Base-by-base conservation (phyloP, 1,140 invertebrate species). In the Drosophila novamexicana region DNA sequence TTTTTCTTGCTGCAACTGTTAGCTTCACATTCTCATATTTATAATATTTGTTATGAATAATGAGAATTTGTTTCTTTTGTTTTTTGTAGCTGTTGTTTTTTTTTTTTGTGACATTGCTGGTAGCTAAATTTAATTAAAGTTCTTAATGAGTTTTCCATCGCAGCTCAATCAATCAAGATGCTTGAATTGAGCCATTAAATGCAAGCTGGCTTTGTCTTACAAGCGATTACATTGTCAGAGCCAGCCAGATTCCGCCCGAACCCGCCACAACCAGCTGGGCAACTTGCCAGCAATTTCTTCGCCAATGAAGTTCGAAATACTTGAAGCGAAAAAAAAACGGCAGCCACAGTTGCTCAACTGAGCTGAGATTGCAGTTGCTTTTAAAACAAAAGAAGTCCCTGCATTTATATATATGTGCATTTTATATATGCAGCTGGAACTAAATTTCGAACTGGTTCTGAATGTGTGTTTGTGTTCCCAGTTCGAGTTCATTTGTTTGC, bases 91-190 rank as follows among this genome's bases (percentile, higher is more conserved):
- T 68, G 22, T 16, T 50, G 49, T 70, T 62, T 50, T 22, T 70
- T 62, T 50, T 22, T 53, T 40, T 54, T 34, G 62, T 45, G 57
- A 40, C 18, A 34, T 32, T 56, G 8, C 45, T 37, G 40, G 61
- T 56, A 58, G 67, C 70, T 80, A 77, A 66, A 88, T 88, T 88
- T 88, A 88, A 89, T 88, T 88, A 89, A 88, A 88, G 61, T 88
- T 89, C 74, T 80, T 88, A 88, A 88, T 88, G 84, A 88, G 84
- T 84, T 88, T 83, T 78, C 70, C 49, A 88, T 58, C 77, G 84
- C 77, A 66, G 66, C 74, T 63, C 75, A 78, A 88, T 88, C 84
- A 82, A 88, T 89, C 84, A 78, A 73, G 54, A 44, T 56, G 58
- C 64, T 50, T 54, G 59, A 79, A 88, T 80, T 74, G 70, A 79